These are phyloP conservation scores for Erynnis tages DNA, from an alignment of 2,888 invertebrate species.

Conservation along the genomic window DNA sequence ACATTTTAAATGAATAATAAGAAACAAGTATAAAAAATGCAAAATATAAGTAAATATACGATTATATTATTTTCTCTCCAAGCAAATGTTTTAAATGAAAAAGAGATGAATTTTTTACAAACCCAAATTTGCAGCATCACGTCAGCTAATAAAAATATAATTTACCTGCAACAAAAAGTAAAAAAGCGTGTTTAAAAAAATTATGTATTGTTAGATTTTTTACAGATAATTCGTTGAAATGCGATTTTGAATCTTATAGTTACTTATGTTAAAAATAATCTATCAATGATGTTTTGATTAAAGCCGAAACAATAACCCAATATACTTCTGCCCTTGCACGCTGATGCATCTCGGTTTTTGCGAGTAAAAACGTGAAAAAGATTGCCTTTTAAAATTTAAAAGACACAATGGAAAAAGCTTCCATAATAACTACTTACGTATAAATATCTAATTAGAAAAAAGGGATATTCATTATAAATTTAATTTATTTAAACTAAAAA, in stretches of 20 bases:
- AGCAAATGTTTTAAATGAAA: too few relatives aligned
- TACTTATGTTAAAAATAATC: not conserved
- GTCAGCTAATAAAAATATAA: not conserved
- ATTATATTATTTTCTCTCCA: not conserved
- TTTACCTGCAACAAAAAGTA: constrained; percentile 19
- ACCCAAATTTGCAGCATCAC: not conserved
- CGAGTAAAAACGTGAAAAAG: too few relatives aligned
- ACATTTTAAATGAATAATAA: too few relatives aligned
- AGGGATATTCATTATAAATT: too few relatives aligned
- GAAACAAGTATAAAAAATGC: too few relatives aligned
- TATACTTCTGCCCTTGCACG: constrained; percentile 10
- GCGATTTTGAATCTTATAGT: not conserved
- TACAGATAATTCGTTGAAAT: constrained; percentile 45
- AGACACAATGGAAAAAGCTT: too few relatives aligned
- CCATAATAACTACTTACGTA: not conserved
- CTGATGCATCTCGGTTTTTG: not conserved
- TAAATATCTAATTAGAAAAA: too few relatives aligned
- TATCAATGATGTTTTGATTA: not conserved
- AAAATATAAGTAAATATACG: too few relatives aligned
- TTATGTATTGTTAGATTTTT: constrained; percentile 16
- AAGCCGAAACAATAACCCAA: not conserved
- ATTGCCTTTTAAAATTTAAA: too few relatives aligned
- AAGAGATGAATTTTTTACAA: not conserved
- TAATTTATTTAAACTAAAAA: too few relatives aligned
- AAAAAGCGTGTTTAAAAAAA: constrained; percentile 3